These are phyloP conservation scores for Acronicta alni DNA, from an alignment of 2,888 invertebrate species.

Conservation along the genomic window DNA sequence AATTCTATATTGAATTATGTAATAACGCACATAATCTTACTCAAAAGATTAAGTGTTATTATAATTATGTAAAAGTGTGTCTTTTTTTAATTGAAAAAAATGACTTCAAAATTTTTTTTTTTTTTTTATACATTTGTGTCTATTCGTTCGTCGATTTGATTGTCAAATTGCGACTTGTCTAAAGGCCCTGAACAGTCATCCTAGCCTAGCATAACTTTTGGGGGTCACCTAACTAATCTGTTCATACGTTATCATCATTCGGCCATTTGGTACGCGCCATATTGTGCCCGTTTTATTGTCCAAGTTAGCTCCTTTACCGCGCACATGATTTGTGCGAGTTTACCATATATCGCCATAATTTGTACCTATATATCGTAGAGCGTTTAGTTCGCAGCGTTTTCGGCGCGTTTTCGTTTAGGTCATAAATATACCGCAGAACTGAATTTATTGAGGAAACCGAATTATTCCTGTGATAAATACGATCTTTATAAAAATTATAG, in stretches of 20 bases:
- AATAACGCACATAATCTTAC: no score
- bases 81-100: no score
- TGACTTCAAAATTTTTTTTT: no score
- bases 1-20: no score
- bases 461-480: conserved; percentile 35
- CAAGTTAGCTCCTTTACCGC: conserved; percentile 67
- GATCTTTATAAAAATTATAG: conserved; percentile 17
- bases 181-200: no score
- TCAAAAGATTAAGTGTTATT: no score
- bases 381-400: conserved; percentile 45
- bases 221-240: conserved; percentile 44
- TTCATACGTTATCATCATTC: conserved; percentile 73
- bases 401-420: conserved; percentile 45
- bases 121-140: no score
- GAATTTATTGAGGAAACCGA: conserved; percentile 47
- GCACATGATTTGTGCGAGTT: conserved; percentile 69
- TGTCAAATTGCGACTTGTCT: no score
- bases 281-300: conserved; percentile 75
- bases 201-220: conserved; percentile 22
- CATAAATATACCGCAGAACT: conserved; percentile 43
- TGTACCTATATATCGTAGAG: conserved; percentile 51
- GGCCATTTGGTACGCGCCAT: conserved; percentile 69
- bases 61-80: no score
- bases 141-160: no score
- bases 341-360: conserved; percentile 54